A percentile compares a stretch with the other conserved stretches of the same genome.
Evolutionary conservation across 2,797 vertebrate genomes (phyloP).

Genomic region (Alosa sapidissima): DNA sequence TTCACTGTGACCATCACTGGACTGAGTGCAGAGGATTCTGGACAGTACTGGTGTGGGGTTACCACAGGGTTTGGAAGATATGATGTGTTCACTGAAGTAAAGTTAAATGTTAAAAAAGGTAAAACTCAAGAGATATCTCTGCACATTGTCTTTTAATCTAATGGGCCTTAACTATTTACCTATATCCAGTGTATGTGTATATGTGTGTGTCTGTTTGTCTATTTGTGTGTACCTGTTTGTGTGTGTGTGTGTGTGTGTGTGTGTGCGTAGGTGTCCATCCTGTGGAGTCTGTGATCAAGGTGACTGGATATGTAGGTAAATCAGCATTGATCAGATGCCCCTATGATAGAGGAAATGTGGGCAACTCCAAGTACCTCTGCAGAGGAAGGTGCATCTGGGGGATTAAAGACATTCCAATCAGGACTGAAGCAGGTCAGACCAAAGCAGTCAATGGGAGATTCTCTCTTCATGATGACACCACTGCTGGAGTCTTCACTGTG

Average conservation of each 20-base stretch:
- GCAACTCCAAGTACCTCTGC: neutral
- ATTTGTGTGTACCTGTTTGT: neutral
- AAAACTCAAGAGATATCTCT: too few species aligned
- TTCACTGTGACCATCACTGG: neutral
- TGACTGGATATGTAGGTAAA: neutral
- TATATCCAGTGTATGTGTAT: too few species aligned
- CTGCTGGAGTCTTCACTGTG: too few species aligned
- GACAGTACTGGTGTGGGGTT: neutral
- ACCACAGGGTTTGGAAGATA: neutral
- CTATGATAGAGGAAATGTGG: neutral
- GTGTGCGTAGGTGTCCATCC: neutral
- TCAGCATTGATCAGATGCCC: neutral
- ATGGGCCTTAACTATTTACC: too few species aligned
- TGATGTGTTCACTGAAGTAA: neutral
- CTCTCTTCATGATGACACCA: too few species aligned
- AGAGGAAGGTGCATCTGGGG: neutral
- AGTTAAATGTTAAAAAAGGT: neutral
- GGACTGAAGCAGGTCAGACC: neutral
- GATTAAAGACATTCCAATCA: neutral
- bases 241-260: neutral
- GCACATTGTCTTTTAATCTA: too few species aligned
- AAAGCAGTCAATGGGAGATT: neutral
- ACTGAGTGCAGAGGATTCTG: neutral
- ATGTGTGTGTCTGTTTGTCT: too few species aligned
- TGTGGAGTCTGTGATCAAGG: neutral